Evolutionary conservation across 2,888 invertebrate species (phyloP), one percentile per base, ranked within the genome.

Genomic region (Caradrina kadenii): DNA sequence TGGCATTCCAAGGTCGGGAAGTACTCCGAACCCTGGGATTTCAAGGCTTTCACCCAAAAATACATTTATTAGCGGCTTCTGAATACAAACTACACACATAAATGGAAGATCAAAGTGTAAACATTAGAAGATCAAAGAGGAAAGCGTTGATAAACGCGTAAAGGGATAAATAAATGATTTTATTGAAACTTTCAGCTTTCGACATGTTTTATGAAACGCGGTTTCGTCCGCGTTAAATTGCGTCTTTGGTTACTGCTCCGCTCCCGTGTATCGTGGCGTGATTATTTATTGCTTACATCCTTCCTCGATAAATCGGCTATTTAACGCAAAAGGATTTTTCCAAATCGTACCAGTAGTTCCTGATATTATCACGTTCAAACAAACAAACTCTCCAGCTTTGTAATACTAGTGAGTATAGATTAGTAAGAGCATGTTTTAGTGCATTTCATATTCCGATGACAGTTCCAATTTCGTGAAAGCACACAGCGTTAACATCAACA

Each of bases 401-500:
- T 31, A 31, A 31, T 35, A 8, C 1, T 35, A 35, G 35, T 35
- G 0, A 31, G 4, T 26, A 26, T 26, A 26, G 35, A 8, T 49
- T 48, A 45, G 42, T 54, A 15, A 22, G 45, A 56, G 39, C 39
- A 48, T 61, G 63, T 55, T 69, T 64, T 50, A 73, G 56, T 69
- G 66, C 63, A 73, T 81, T 83, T 83, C 74, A 80, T 80, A 76
- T 73, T 75, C 61, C 75, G 83, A 81, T 86, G 87, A 86, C 85
- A 88, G 86, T 76, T 84, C 76, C 75, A 81, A 86, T 85, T 87
- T 83, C 73, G 49, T 67, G 63, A 67, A 79, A 81, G 65, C 64
- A 56, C 64, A 60, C 75, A 58, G 78, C 69, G 79, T 65, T 75
- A 75, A 66, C 81, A 82, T 77, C 69, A 77, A 69, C 82, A 67